phyloP scores from a whole-genome alignment of 2,888 invertebrate species.

The Arrhopalites spinosus region DNA sequence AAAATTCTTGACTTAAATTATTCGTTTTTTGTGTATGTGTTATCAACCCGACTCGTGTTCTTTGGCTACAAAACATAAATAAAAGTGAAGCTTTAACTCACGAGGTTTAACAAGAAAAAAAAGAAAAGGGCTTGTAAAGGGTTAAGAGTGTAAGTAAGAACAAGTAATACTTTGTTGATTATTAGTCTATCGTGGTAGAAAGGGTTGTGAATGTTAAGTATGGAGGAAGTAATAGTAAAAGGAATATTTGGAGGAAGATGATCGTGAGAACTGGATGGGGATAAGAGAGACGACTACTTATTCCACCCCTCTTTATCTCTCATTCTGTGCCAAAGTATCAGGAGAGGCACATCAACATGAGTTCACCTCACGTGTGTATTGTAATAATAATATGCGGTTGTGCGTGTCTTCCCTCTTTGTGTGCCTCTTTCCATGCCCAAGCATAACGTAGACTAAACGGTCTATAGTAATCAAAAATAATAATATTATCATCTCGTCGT shows the following conservation, averaged over 20 bases:
- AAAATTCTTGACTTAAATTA: too few species aligned
- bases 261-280: conserved; percentile 34
- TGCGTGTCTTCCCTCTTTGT: neutral
- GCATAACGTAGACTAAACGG: neutral
- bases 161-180: neutral
- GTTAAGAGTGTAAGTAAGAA: neutral
- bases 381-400: neutral
- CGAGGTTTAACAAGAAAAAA: neutral
- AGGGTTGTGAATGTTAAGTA: neutral
- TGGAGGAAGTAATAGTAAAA: conserved; percentile 8
- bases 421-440: neutral
- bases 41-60: neutral
- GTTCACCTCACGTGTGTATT: neutral
- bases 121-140: neutral
- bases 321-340: conserved; percentile 9
- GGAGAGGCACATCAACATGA: too few species aligned
- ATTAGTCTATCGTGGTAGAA: neutral
- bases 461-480: too few species aligned
- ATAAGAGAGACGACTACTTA: conserved; percentile 12
- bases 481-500: too few species aligned
- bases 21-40: neutral
- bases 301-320: conserved; percentile 23
- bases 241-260: conserved; percentile 4
- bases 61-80: neutral
- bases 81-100: neutral